Evolutionary conservation across 2,797 vertebrate genomes (phyloP), one percentile per base, ranked within the genome.

Genomic region (Sebastes baramenuke): DNA sequence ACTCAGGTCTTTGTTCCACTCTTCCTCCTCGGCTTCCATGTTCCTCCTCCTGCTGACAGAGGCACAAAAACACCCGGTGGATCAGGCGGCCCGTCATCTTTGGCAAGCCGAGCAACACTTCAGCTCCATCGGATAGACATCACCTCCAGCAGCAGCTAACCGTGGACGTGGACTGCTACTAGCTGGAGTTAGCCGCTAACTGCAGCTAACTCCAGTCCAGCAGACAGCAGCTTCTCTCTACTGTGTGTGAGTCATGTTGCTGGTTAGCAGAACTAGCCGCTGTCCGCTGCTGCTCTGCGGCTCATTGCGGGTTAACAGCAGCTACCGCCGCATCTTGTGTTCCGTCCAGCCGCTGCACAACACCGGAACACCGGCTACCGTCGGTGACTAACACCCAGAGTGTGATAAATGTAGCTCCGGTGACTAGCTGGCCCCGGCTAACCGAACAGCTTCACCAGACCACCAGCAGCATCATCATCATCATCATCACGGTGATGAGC

Each of bases 21-120:
- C 90, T 71, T 93, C 90, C 76, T 83, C 82, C 76, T 83, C 82
- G 29, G 91, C 82, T 72, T 96, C 94, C 95, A 96, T 96, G 81
- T 84, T 94, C 85, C 88, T 73, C 92, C 88, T 89, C 90, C 93
- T 93, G 87, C 79, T 25, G 84, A 89, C 42, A 90, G 81, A 90
- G 72, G 82, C 82, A 86, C 82, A 86, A 32, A 78, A 69, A 67
- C 69, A 67, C 69, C 59, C 62, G 75, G 67, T 65, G 12, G 36
- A 38, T 72, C 78, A 36, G 72, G 76, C 72, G 80, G 75, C 67
- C 79, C 87, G 83, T 88, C 91, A 93, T 93, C 81, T 69, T 91
- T 16, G 61, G 55, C 67, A 77, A 85, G 81, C 87, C 77, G 72
- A 59, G 67, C 34, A 36, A 42, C 83, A 14, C 80, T 82, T 92